These are phyloP conservation scores for Seriola aureovittata DNA, from an alignment of 2,113 vertebrate genomes.

Conservation along the genomic window DNA sequence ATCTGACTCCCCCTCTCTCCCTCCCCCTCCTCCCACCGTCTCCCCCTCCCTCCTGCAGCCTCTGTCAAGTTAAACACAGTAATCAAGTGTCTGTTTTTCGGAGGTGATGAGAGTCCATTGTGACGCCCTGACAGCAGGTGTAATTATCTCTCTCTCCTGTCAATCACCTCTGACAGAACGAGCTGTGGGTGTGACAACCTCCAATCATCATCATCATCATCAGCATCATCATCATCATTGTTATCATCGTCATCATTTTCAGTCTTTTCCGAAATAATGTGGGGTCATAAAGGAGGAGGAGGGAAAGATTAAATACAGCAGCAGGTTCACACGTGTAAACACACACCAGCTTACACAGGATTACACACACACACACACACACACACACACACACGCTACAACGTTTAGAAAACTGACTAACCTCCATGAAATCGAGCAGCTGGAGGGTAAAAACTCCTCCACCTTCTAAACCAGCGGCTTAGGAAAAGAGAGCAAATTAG, in stretches of 20 bases:
- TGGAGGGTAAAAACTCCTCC: slow-evolving; percentile 65
- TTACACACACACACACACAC: slow-evolving; percentile 31
- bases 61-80: slow-evolving; percentile 76
- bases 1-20: not conserved
- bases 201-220: slow-evolving; percentile 3
- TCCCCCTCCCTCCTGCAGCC: not conserved
- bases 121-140: slow-evolving; percentile 43
- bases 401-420: slow-evolving; percentile 66
- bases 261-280: slow-evolving; percentile 25
- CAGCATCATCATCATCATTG: not conserved
- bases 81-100: slow-evolving; percentile 68
- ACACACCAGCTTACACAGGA: slow-evolving; percentile 28
- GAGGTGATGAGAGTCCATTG: slow-evolving; percentile 60
- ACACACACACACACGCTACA: slow-evolving; percentile 30
- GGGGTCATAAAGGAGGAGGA: slow-evolving; percentile 17
- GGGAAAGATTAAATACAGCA: not conserved
- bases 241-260: slow-evolving; percentile 6
- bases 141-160: slow-evolving; percentile 62
- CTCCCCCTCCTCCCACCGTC: no score
- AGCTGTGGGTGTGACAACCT: slow-evolving; percentile 49
- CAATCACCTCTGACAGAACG: slow-evolving; percentile 59
- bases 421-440: slow-evolving; percentile 72
- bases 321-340: not conserved
- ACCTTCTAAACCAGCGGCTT: slow-evolving; percentile 59
- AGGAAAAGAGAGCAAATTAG: slow-evolving; percentile 65